Evolutionary conservation across 2,888 invertebrate genomes (phyloP).

Genomic region (Archips xylosteana): DNA sequence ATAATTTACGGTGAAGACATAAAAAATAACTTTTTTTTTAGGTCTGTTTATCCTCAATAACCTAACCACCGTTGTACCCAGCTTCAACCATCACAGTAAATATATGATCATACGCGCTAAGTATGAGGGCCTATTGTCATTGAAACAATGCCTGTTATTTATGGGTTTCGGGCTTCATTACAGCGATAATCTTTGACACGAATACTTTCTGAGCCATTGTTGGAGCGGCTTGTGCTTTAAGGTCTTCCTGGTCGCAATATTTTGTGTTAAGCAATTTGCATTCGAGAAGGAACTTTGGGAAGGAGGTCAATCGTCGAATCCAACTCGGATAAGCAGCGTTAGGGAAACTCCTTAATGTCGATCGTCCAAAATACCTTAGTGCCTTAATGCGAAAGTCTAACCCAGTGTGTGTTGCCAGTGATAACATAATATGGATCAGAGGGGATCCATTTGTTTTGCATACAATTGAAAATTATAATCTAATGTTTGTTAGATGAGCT

Average conservation of each 20-base stretch:
- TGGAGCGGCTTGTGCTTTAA: not conserved
- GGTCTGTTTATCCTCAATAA: not conserved
- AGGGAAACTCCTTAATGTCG: too few species aligned
- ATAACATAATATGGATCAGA: too few species aligned
- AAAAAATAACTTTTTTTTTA: not conserved
- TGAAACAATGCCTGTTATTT: constrained; percentile 41
- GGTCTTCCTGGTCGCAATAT: constrained; percentile 33
- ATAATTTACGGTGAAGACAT: too few species aligned
- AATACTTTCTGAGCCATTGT: constrained; percentile 36
- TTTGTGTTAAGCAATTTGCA: not conserved
- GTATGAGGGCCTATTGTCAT: constrained; percentile 35
- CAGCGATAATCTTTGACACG: constrained; percentile 41
- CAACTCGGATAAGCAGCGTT: too few species aligned
- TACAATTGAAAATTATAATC: too few species aligned
- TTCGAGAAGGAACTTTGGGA: not conserved
- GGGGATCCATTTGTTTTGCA: too few species aligned
- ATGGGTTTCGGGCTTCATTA: constrained; percentile 33
- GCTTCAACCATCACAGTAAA: constrained; percentile 4
- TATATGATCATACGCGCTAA: constrained; percentile 18
- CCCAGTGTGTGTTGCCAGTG: too few species aligned
- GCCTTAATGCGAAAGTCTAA: too few species aligned
- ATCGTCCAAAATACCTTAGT: too few species aligned
- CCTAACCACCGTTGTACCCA: not conserved
- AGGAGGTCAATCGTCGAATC: too few species aligned
- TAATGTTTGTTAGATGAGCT: too few species aligned